phyloP scores from a whole-genome alignment of 2,797 vertebrate genomes.

The Anolis apletophallus region DNA sequence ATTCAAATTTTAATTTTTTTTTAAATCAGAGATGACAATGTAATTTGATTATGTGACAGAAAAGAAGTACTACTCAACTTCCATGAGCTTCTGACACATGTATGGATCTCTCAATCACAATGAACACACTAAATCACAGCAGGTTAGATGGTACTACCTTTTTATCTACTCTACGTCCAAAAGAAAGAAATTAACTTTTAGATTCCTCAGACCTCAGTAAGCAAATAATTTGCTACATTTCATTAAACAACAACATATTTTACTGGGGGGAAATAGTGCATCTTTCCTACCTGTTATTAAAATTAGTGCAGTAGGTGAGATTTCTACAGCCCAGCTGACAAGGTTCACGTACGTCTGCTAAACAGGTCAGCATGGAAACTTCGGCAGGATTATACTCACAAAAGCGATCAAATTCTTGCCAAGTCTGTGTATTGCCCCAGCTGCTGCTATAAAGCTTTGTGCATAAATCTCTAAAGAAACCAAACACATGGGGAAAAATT shows the following conservation, averaged over 20 bases:
- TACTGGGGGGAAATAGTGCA: conserved; percentile 62
- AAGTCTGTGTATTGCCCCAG: conserved; percentile 95
- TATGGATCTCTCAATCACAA: background rate
- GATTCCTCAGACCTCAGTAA: conserved; percentile 21
- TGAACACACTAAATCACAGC: background rate
- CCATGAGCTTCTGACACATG: background rate
- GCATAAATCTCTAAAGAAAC: conserved; percentile 89
- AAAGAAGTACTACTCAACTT: background rate
- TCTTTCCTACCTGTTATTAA: conserved; percentile 94
- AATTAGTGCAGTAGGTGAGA: conserved; percentile 97
- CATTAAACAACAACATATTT: conserved; percentile 60
- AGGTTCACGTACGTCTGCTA: conserved; percentile 95
- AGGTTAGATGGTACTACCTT: background rate
- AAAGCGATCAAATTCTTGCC: conserved; percentile 96
- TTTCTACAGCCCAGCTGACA: conserved; percentile 98
- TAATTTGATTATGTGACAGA: background rate
- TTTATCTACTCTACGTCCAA: background rate
- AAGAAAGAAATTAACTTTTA: background rate
- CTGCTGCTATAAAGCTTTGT: conserved; percentile 94
- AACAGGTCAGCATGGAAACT: conserved; percentile 93
- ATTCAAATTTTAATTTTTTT: background rate
- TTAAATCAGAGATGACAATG: background rate
- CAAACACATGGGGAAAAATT: conserved; percentile 31
- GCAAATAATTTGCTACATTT: conserved; percentile 48
- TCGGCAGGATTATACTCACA: conserved; percentile 96